Evolutionary conservation across 1,140 invertebrate species (phyloP), one percentile per base, ranked within the genome.

Genomic region (Dreissena polymorpha): DNA sequence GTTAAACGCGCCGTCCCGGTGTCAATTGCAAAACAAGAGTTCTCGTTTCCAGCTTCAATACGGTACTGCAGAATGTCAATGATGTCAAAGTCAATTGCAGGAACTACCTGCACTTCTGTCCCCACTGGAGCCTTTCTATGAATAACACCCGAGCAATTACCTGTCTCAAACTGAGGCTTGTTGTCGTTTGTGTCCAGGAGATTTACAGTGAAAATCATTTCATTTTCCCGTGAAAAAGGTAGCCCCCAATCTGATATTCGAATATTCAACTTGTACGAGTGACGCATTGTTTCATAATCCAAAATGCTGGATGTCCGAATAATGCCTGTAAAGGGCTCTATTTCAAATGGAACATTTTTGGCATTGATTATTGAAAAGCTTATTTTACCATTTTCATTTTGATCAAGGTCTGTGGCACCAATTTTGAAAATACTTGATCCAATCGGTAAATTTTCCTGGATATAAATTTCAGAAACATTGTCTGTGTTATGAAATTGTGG

Each of bases 201-300:
- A 67, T 94, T 95, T 16, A 99, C 95, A 27, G 95, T 95, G 0
- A 99, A 91, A 49, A 95, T 94, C 94, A 97, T 96, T 93, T 99
- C 97, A 0, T 97, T 96, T 92, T 99, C 97, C 72, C 97, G 93
- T 51, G 97, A 94, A 92, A 96, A 98, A 0, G 98, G 98, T 77
- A 96, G 91, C 0, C 98, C 98, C 98, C 98, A 98, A 92, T 99
- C 98, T 14, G 97, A 97, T 0, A 98, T 98, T 21, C 98, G 93
- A 13, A 98, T 95, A 63, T 95, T 94, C 12, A 99, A 92, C 5
- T 96, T 93, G 89, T 98, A 98, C 86, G 96, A 95, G 21, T 97
- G 93, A 79, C 95, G 94, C 96, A 97, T 97, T 29, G 96, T 96
- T 92, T 99, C 98, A 92, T 96, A 99, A 93, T 99, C 98, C 39